A percentile compares a stretch with the other conserved stretches of the same genome.
Conservation (phyloP, 2,113 vertebrate species). For the Dinomys branickii region DNA sequence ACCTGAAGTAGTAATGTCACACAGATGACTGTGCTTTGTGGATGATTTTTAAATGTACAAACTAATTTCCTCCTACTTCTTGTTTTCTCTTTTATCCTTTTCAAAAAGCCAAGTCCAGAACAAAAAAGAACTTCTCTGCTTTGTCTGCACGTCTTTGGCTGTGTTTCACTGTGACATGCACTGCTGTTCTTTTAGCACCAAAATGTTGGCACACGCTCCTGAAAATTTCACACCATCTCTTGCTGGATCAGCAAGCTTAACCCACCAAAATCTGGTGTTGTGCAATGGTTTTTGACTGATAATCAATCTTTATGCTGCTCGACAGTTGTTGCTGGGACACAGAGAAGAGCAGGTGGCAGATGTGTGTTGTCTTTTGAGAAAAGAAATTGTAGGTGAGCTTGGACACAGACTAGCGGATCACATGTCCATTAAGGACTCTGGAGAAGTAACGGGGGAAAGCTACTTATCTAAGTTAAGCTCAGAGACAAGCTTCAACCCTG, state of each 20-base stretch:
- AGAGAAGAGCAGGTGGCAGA: constrained; percentile 95
- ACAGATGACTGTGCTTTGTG: constrained; percentile 40
- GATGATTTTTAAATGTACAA: constrained; percentile 82
- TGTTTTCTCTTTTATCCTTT: constrained; percentile 73
- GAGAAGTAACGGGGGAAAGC: constrained; percentile 81
- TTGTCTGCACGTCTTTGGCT: constrained; percentile 93
- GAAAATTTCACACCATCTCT: constrained; percentile 93
- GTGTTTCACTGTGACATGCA: constrained; percentile 91
- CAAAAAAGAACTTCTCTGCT: constrained; percentile 91
- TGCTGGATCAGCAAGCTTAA: constrained; percentile 99
- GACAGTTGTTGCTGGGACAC: constrained; percentile 96
- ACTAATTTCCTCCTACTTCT: constrained; percentile 72
- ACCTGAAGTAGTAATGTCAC: constrained; percentile 44
- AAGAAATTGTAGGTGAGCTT: constrained; percentile 92
- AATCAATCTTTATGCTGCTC: constrained; percentile 97
- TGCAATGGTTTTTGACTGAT: constrained; percentile 96
- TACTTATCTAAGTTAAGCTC: constrained; percentile 68
- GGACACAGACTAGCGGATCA: constrained; percentile 88
- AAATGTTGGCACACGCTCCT: constrained; percentile 91
- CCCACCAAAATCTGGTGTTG: constrained; percentile 96
- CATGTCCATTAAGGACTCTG: constrained; percentile 85
- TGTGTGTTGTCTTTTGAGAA: constrained; percentile 95
- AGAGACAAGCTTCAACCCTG: constrained; percentile 3
- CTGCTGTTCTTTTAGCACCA: constrained; percentile 93
- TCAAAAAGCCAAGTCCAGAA: constrained; percentile 85